Conservation (phyloP, 1,140 invertebrate species). For the Elymnias hypermnestra region DNA sequence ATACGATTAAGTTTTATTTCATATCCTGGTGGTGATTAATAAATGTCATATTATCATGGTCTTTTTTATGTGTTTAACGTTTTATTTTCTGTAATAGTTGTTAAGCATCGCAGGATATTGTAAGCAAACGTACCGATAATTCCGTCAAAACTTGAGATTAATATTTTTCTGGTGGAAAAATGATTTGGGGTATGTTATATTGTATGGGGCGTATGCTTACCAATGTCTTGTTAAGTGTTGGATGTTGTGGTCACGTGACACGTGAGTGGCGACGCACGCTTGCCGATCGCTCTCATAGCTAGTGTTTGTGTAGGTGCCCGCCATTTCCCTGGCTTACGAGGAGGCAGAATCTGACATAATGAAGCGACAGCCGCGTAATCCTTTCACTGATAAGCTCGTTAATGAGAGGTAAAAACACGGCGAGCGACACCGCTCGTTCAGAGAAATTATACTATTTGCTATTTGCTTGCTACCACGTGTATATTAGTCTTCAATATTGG, state of each 20-base stretch:
- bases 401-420: conserved; percentile 93
- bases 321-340: conserved; percentile 99
- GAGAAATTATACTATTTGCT: conserved; percentile 66
- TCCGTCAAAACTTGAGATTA: too few relatives aligned
- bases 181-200: too few relatives aligned
- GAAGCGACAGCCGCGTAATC: conserved; percentile 99
- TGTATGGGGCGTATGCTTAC: conserved; percentile 49
- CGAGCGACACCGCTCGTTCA: conserved; percentile 54
- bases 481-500: conserved; percentile 65
- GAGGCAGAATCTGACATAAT: conserved; percentile 99
- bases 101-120: conserved; percentile 46
- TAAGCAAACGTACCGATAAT: conserved; percentile 45
- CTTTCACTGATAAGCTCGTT: conserved; percentile 96
- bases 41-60: conserved; percentile 53
- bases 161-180: too few relatives aligned
- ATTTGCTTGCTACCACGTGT: conserved; percentile 72
- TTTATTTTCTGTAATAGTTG: conserved; percentile 52
- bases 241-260: conserved; percentile 63
- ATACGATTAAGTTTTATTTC: conserved; percentile 45
- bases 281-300: conserved; percentile 63
- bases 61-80: conserved; percentile 46
- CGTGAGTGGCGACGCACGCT: conserved; percentile 34
- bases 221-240: conserved; percentile 50
- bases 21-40: conserved; percentile 29
- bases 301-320: conserved; percentile 91